These are phyloP conservation scores for Butorides virescens DNA, from an alignment of 2,113 vertebrate species.

Conservation along the genomic window DNA sequence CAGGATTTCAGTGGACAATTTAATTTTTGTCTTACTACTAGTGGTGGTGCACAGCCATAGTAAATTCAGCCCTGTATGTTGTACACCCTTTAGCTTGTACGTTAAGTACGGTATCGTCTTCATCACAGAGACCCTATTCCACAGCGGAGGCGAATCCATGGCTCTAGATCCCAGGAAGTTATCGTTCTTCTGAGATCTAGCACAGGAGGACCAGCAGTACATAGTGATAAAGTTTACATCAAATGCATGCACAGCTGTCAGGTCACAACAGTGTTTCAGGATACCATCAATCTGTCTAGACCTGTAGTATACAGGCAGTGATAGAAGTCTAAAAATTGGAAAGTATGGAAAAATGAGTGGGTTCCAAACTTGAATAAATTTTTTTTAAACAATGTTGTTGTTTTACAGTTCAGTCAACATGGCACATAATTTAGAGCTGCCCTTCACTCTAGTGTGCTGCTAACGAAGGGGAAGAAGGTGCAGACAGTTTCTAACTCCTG, in stretches of 20 bases:
- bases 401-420: background rate
- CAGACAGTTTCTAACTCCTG: background rate
- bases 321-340: background rate
- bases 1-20: background rate
- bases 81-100: background rate
- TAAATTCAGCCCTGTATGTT: background rate
- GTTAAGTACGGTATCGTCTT: background rate
- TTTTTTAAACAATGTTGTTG: background rate
- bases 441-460: background rate
- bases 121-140: background rate
- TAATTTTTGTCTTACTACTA: background rate
- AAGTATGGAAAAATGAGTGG: background rate
- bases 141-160: background rate
- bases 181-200: background rate
- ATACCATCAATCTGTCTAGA: background rate
- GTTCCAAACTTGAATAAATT: background rate
- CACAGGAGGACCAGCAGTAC: background rate
- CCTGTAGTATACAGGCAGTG: background rate
- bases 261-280: background rate
- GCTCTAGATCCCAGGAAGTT: background rate
- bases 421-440: background rate
- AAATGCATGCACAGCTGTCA: background rate
- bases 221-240: background rate
- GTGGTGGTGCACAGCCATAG: accelerated
- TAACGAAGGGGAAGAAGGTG: background rate